Evolutionary conservation across 2,797 vertebrate species (phyloP).

Genomic region (Octomys mimax): DNA sequence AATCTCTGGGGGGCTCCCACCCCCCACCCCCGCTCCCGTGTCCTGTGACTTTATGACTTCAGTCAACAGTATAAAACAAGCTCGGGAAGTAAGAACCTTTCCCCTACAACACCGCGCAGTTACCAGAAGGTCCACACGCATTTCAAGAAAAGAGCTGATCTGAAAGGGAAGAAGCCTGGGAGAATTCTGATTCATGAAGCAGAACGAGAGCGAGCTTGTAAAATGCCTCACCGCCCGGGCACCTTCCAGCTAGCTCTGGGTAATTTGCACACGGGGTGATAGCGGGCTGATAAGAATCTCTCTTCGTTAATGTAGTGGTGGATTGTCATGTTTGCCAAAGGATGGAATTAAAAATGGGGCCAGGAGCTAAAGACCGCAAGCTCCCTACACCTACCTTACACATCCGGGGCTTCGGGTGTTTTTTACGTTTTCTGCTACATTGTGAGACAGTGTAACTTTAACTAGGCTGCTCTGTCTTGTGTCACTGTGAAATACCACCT

Average conservation of each 20-base stretch:
- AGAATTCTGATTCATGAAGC: background rate
- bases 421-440: constrained; percentile 25
- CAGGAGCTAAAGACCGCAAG: constrained; percentile 38
- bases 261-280: constrained; percentile 37
- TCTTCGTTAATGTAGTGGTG: constrained; percentile 36
- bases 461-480: constrained; percentile 33
- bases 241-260: constrained; percentile 29
- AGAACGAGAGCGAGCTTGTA: constrained; percentile 2
- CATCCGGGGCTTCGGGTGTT: constrained; percentile 13
- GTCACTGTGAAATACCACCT: constrained; percentile 8
- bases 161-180: constrained; percentile 52
- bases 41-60: constrained; percentile 55
- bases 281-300: constrained; percentile 69
- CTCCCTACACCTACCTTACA: background rate
- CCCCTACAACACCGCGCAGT: background rate
- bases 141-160: background rate
- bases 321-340: constrained; percentile 67
- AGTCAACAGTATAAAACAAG: constrained; percentile 65
- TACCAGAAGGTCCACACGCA: background rate
- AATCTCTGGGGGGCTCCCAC: constrained; percentile 53
- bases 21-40: background rate
- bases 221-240: background rate
- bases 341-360: constrained; percentile 38
- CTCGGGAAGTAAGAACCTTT: background rate
- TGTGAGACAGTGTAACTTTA: constrained; percentile 2